Percentiles rank a stretch among this genome's conserved stretches.
These are phyloP conservation scores for Arctocebus calabarensis DNA, from an alignment of 2,797 vertebrate genomes.

Conservation along the genomic window DNA sequence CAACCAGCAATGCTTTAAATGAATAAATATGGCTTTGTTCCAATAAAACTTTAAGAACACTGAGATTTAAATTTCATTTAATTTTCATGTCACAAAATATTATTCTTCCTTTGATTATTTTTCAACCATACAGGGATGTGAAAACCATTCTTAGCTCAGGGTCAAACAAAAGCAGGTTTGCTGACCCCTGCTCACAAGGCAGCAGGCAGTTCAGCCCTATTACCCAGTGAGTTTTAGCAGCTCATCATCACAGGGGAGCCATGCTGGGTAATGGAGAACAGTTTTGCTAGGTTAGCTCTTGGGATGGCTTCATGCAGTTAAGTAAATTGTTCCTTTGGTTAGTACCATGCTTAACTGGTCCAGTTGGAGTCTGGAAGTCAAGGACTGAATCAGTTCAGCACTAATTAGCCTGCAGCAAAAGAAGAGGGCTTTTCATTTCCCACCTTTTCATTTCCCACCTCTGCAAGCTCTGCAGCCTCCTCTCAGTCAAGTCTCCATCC, in stretches of 20 bases:
- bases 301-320: conserved; percentile 73
- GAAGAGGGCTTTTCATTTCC: background rate
- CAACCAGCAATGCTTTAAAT: background rate
- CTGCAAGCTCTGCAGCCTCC: background rate
- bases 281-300: conserved; percentile 76
- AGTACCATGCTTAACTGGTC: conserved; percentile 79
- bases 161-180: background rate
- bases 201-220: background rate
- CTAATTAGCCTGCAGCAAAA: background rate
- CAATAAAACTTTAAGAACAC: background rate
- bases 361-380: conserved; percentile 70
- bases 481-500: background rate
- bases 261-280: conserved; percentile 65
- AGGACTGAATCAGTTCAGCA: conserved; percentile 75
- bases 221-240: conserved; percentile 45
- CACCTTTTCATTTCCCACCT: conserved; percentile 33
- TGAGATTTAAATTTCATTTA: background rate
- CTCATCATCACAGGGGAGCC: conserved; percentile 66
- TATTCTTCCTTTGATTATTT: conserved; percentile 42
- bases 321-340: conserved; percentile 82
- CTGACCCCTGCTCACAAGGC: background rate
- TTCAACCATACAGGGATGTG: conserved; percentile 34
- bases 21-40: background rate
- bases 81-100: conserved; percentile 26
- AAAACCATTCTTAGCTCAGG: background rate